These are phyloP conservation scores for Terebella lapidaria DNA, from an alignment of 2,888 invertebrate genomes.

Conservation along the genomic window DNA sequence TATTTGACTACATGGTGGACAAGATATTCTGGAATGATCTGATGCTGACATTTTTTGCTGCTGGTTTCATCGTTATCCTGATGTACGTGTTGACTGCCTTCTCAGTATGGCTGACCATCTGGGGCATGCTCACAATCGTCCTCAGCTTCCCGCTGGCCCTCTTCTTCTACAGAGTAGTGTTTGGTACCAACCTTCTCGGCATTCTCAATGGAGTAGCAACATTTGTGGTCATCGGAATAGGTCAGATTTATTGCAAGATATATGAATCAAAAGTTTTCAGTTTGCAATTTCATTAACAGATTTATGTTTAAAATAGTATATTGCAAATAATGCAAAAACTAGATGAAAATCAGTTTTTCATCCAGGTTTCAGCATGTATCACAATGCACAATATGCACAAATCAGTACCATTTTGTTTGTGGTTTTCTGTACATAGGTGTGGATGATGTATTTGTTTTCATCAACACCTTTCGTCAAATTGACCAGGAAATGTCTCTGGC, in stretches of 20 bases:
- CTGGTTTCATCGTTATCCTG: slow-evolving; percentile 33
- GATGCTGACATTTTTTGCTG: slow-evolving; percentile 33
- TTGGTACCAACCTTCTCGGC: slow-evolving; percentile 36
- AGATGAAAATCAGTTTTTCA: too few relatives aligned
- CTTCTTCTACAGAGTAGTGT: slow-evolving; percentile 42
- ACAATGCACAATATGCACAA: too few relatives aligned
- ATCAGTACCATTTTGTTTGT: too few relatives aligned
- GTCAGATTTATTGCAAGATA: slow-evolving; percentile 27
- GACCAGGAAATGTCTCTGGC: too few relatives aligned
- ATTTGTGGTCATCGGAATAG: slow-evolving; percentile 49
- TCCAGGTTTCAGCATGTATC: too few relatives aligned
- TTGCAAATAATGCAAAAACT: too few relatives aligned
- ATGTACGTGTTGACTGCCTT: slow-evolving; percentile 44
- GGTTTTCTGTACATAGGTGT: too few relatives aligned
- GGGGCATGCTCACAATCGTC: slow-evolving; percentile 36
- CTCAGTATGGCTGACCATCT: slow-evolving; percentile 41
- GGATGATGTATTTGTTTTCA: too few relatives aligned
- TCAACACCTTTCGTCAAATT: too few relatives aligned
- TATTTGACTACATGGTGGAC: slow-evolving; percentile 46
- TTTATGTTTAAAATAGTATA: too few relatives aligned
- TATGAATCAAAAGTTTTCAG: not conserved
- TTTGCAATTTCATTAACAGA: not conserved
- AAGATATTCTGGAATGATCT: slow-evolving; percentile 43
- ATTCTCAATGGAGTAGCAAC: slow-evolving; percentile 48
- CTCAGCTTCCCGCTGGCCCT: slow-evolving; percentile 43